These are phyloP conservation scores for Syngnathus typhle DNA, from an alignment of 2,113 vertebrate genomes.

Conservation along the genomic window DNA sequence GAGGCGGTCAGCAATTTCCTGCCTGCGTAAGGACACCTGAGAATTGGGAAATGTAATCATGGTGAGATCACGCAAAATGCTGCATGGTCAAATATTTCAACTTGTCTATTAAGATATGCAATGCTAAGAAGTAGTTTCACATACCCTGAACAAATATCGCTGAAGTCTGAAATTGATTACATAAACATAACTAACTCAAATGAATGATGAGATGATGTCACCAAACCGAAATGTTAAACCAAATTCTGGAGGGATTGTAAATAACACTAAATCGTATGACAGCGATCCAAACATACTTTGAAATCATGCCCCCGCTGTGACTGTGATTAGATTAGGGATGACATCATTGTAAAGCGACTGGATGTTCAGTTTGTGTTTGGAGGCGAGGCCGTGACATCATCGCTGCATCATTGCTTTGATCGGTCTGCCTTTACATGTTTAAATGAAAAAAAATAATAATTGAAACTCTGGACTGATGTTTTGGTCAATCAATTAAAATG, in stretches of 20 bases:
- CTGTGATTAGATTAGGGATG: not conserved
- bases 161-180: not conserved
- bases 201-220: not conserved
- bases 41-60: slow-evolving; percentile 3
- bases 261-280: not conserved
- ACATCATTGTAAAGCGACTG: not conserved
- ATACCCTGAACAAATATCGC: not conserved
- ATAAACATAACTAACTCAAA: not conserved
- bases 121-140: not conserved
- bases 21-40: slow-evolving; percentile 81
- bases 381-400: not conserved
- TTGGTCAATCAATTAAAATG: not conserved
- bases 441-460: not conserved
- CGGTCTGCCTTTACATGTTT: too few species aligned
- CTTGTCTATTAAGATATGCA: not conserved
- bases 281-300: not conserved
- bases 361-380: not conserved
- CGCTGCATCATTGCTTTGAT: slow-evolving; percentile 3
- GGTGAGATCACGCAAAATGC: not conserved
- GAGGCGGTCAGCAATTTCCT: slow-evolving; percentile 85
- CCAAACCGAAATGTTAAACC: not conserved
- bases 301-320: not conserved
- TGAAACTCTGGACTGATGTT: not conserved
- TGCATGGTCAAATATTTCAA: not conserved
- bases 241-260: not conserved